Percentiles rank a stretch among this genome's conserved stretches.
phyloP scores from a whole-genome alignment of 2,888 invertebrate species.

The Hesperia comma region DNA sequence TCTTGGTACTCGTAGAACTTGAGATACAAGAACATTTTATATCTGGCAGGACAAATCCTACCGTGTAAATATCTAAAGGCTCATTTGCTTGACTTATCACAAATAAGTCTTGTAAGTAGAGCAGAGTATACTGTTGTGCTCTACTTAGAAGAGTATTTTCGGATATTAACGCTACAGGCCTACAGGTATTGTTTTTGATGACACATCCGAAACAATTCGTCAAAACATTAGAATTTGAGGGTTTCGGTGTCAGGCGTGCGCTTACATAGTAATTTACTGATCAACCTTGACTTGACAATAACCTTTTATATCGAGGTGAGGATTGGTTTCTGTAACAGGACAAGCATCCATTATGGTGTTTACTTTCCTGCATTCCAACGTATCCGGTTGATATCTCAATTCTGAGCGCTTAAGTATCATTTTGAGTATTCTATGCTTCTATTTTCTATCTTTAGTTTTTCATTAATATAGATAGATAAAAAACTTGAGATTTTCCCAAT shows the following conservation, averaged over 20 bases:
- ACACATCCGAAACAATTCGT: constrained; percentile 50
- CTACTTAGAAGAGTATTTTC: constrained; percentile 24
- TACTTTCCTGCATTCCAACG: constrained; percentile 24
- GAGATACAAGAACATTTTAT: too few relatives aligned
- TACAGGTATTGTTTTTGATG: constrained; percentile 41
- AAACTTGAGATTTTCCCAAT: too few relatives aligned
- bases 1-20: too few relatives aligned
- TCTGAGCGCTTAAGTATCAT: neutral
- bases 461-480: too few relatives aligned
- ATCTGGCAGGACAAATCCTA: too few relatives aligned
- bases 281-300: constrained; percentile 59
- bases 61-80: too few relatives aligned
- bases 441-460: too few relatives aligned
- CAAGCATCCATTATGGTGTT: constrained; percentile 36
- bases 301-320: constrained; percentile 55
- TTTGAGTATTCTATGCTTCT: too few relatives aligned
- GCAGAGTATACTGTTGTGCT: neutral
- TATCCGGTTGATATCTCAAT: neutral
- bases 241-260: constrained; percentile 57
- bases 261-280: constrained; percentile 56
- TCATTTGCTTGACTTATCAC: too few relatives aligned
- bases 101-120: neutral
- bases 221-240: constrained; percentile 58
- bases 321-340: constrained; percentile 55
- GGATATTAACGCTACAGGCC: constrained; percentile 33